A percentile compares a stretch with the other conserved stretches of the same genome.
These are phyloP conservation scores for Ficedula albicollis DNA, from an alignment of 2,797 vertebrate genomes.

Conservation along the genomic window DNA sequence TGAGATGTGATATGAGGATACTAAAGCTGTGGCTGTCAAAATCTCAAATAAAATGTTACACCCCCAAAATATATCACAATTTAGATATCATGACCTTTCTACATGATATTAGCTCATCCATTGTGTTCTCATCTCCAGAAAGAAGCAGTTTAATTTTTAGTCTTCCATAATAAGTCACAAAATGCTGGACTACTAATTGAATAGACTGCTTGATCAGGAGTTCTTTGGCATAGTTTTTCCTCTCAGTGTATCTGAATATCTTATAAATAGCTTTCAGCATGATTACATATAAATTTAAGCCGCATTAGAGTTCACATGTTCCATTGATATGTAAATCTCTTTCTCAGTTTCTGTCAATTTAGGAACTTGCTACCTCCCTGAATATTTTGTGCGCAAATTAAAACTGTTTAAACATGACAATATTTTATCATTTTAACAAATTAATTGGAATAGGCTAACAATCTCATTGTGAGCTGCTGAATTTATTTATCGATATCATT, in stretches of 20 bases:
- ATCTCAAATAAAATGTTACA: background rate
- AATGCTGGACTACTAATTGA: background rate
- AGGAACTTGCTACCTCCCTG: background rate
- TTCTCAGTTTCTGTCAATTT: slow-evolving; percentile 24
- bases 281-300: slow-evolving; percentile 20
- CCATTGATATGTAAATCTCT: background rate
- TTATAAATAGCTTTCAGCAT: background rate
- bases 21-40: background rate
- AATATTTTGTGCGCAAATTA: background rate
- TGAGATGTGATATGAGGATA: background rate
- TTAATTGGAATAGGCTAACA: background rate
- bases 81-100: background rate
- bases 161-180: background rate
- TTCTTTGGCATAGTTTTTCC: background rate
- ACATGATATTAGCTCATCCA: background rate
- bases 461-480: background rate
- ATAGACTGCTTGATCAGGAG: background rate
- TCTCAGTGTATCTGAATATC: background rate
- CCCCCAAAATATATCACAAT: background rate
- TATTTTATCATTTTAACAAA: slow-evolving; percentile 17
- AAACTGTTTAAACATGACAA: background rate
- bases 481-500: background rate
- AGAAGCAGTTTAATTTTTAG: background rate
- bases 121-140: background rate
- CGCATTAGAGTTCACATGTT: slow-evolving; percentile 28